Percentiles rank a stretch among this genome's conserved stretches.
phyloP scores from a whole-genome alignment of 2,888 invertebrate species.

The Quadroppia sp. region DNA sequence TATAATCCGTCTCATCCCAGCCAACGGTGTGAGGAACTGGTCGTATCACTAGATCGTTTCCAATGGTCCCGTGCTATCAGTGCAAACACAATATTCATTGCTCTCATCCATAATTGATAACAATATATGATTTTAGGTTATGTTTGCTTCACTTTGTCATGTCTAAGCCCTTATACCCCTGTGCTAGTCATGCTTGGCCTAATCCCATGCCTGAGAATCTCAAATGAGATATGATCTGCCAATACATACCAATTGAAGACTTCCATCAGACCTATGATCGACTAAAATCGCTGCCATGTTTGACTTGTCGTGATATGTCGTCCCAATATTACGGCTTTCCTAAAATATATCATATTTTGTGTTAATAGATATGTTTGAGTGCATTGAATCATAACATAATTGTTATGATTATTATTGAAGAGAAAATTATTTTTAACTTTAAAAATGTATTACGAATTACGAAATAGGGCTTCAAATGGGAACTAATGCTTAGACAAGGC shows the following conservation, averaged over 20 bases:
- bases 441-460: constrained; percentile 10
- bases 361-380: constrained; percentile 8
- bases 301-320: constrained; percentile 78
- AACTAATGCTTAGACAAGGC: background rate
- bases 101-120: no score
- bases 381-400: constrained; percentile 18
- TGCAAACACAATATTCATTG: constrained; percentile 47
- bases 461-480: constrained; percentile 9
- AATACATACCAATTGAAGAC: constrained; percentile 73
- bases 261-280: constrained; percentile 73
- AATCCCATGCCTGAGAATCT: no score
- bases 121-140: no score
- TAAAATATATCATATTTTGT: constrained; percentile 20
- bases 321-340: constrained; percentile 62
- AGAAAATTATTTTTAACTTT: background rate
- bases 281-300: constrained; percentile 82
- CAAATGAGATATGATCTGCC: background rate
- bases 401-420: background rate
- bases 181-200: no score
- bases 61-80: constrained; percentile 80
- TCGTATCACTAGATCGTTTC: constrained; percentile 78
- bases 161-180: no score
- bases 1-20: constrained; percentile 24
- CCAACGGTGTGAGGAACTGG: constrained; percentile 58
- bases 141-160: no score